Conservation (phyloP, 2,113 vertebrate genomes). For the Arvicanthis niloticus region DNA sequence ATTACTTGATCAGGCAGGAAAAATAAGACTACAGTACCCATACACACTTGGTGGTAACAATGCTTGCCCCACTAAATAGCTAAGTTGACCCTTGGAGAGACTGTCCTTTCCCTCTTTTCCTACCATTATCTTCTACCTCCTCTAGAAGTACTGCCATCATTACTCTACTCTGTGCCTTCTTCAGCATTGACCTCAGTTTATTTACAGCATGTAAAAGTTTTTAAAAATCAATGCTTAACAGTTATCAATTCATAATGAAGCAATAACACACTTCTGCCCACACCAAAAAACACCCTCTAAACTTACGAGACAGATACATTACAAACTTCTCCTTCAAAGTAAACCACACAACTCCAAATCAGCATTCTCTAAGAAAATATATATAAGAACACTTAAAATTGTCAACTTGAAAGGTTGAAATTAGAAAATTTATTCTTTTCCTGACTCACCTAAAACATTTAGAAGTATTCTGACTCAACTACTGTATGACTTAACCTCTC, state of each 20-base stretch:
- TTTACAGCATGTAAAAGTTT: not conserved
- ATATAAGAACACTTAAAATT: not conserved
- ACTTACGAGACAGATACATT: not conserved
- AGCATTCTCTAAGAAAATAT: not conserved
- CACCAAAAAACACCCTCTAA: not conserved
- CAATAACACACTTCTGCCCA: not conserved
- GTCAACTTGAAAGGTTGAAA: not conserved
- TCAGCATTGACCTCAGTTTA: not conserved
- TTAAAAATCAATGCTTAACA: slow-evolving; percentile 1
- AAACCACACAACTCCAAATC: not conserved
- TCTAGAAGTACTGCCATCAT: not conserved
- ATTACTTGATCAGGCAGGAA: not conserved
- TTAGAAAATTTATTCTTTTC: not conserved
- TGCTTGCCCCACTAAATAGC: not conserved
- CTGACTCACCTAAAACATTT: not conserved
- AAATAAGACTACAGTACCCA: not conserved
- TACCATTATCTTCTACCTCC: not conserved
- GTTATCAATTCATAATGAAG: not conserved
- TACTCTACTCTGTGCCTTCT: not conserved
- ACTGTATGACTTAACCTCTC: no score
- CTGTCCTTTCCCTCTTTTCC: slow-evolving; percentile 1
- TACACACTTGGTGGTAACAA: not conserved
- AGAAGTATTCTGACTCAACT: no score
- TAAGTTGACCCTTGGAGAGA: not conserved
- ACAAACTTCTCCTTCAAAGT: not conserved